These are phyloP conservation scores for Temnothorax ravouxi DNA, from an alignment of 2,888 invertebrate genomes.

Conservation along the genomic window DNA sequence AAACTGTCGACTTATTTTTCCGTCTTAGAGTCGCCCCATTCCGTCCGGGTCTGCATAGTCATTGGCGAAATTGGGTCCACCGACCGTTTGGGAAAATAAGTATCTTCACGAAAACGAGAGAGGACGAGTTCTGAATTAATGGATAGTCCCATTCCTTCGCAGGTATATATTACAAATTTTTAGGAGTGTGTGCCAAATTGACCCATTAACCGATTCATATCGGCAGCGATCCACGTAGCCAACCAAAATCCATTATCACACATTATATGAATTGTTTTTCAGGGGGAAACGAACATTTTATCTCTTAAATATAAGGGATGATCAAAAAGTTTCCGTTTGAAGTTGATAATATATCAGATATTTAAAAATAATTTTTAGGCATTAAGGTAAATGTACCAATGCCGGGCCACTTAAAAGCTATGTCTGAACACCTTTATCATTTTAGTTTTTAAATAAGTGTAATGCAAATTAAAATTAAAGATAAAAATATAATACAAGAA, in stretches of 20 bases:
- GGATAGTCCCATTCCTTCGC: neutral
- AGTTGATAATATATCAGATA: too few relatives aligned
- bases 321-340: too few relatives aligned
- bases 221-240: neutral
- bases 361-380: too few relatives aligned
- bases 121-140: conserved; percentile 21
- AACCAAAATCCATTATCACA: neutral
- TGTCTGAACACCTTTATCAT: too few relatives aligned
- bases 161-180: conserved; percentile 30
- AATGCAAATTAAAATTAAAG: too few relatives aligned
- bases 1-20: conserved; percentile 51
- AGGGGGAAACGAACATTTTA: neutral
- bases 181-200: conserved; percentile 30
- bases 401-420: too few relatives aligned
- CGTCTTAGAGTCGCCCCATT: conserved; percentile 30
- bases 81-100: conserved; percentile 11
- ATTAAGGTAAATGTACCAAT: too few relatives aligned
- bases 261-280: neutral
- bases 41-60: conserved; percentile 28
- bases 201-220: conserved; percentile 8
- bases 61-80: conserved; percentile 36
- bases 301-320: neutral
- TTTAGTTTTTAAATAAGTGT: too few relatives aligned
- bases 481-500: too few relatives aligned
- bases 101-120: conserved; percentile 11